These are phyloP conservation scores for Cairina moschata DNA, from an alignment of 2,113 vertebrate genomes.

Conservation along the genomic window DNA sequence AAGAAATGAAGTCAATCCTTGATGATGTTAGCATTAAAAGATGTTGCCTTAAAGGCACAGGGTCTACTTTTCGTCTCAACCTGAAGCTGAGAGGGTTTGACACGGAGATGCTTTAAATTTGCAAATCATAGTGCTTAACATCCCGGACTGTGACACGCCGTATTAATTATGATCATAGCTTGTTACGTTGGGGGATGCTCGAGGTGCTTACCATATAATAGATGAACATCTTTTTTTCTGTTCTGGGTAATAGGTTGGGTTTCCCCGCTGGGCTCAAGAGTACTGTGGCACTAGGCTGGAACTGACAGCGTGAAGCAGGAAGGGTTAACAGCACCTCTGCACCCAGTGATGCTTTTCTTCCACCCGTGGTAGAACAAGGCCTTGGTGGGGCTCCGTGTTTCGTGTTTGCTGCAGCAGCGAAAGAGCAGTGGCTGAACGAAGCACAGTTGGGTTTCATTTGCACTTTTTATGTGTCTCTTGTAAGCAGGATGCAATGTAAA, in stretches of 20 bases:
- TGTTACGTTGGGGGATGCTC: background rate
- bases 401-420: background rate
- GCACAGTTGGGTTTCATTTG: conserved; percentile 14
- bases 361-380: rapidly evolving
- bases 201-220: background rate
- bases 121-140: background rate
- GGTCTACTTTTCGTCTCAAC: background rate
- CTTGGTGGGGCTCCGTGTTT: background rate
- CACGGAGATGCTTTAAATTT: conserved; percentile 10
- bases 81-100: conserved; percentile 32
- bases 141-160: background rate
- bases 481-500: conserved; percentile 5
- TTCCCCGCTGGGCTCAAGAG: background rate
- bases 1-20: conserved; percentile 1
- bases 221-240: background rate
- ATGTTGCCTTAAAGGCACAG: conserved; percentile 49
- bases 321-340: conserved; percentile 24
- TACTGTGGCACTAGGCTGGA: background rate
- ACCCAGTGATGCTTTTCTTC: background rate
- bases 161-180: background rate
- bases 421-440: conserved; percentile 24
- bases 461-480: conserved; percentile 31
- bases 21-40: conserved; percentile 12
- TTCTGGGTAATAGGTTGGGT: background rate
- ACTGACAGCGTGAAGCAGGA: background rate